Percentiles rank a stretch among this genome's conserved stretches.
Conservation (phyloP, 2,888 invertebrate genomes). For the Ischnus inquisitorius region DNA sequence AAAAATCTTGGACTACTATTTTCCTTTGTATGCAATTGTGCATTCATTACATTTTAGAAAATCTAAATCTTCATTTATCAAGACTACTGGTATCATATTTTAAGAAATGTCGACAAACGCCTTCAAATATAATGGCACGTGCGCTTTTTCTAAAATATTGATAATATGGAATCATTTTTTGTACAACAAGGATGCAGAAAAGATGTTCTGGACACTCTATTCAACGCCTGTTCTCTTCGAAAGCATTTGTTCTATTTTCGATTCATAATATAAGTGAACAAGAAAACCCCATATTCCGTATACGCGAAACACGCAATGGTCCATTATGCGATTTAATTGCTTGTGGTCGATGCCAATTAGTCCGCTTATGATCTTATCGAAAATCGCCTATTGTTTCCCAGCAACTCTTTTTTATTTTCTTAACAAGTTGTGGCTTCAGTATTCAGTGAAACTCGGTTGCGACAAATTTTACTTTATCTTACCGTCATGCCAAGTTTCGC, state of each 20-base stretch:
- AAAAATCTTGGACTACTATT: too few relatives aligned
- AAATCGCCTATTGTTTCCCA: background rate
- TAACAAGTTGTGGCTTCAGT: background rate
- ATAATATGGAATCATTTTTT: too few relatives aligned
- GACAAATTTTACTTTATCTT: background rate
- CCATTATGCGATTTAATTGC: background rate
- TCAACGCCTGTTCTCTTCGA: too few relatives aligned
- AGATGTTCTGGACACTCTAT: too few relatives aligned
- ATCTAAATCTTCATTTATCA: too few relatives aligned
- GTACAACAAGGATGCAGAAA: too few relatives aligned
- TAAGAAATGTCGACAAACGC: too few relatives aligned
- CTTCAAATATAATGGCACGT: too few relatives aligned
- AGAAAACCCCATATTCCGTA: background rate
- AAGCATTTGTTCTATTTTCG: background rate
- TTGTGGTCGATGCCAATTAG: slow-evolving; percentile 1
- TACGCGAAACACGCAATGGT: background rate
- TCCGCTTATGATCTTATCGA: slow-evolving; percentile 10
- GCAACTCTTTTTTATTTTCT: background rate
- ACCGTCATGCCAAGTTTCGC: background rate
- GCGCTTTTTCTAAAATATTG: too few relatives aligned
- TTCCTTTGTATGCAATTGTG: too few relatives aligned
- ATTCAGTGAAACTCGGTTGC: background rate
- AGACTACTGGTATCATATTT: too few relatives aligned
- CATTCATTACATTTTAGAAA: too few relatives aligned
- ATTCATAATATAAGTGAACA: background rate